Evolutionary conservation across 1,140 invertebrate genomes (phyloP), one percentile per base, ranked within the genome.

Genomic region (Zophobas morio): DNA sequence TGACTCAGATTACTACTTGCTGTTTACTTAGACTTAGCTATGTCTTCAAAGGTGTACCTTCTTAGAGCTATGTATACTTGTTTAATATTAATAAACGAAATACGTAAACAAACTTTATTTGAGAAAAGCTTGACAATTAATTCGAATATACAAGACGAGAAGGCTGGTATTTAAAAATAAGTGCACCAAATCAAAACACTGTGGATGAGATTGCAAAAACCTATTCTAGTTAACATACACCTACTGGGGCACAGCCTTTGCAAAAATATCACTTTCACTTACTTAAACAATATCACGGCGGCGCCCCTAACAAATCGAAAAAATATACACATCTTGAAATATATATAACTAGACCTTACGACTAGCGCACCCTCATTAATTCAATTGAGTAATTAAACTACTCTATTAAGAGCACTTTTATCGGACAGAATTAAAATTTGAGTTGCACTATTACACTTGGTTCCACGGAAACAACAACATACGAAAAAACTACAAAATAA

Each of bases 381-480:
- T 73, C 51, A 57, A 54, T 70, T 74, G 40, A 56, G 37, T 70
- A 53, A 70, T 49, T 74, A 66, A 70, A 72, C 73, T 77, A 77
- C 76, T 63, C 70, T 78, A 78, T 60, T 78, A 78, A 78, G 77
- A 78, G 77, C 77, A 78, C 77, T 78, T 78, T 78, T 71, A 78
- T 70, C 77, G 77, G 77, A 78, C 77, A 78, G 77, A 78, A 70
- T 78, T 40, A 63, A 60, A 78, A 60, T 74, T 40, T 66, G 60
- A 66, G 60, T 66, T 66, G 60, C 60, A 66, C 60, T 66, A 42
- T 42, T 66, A 51, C 49, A 51, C 20, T 66, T 66, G 36, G 35
- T 32, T 66, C 39, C 60, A 66, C 39, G 39, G 2, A 66, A 66
- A 66, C 57, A 66, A 42, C 42, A 46, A 66, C 39, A 66, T n/a